Evolutionary conservation across 2,113 vertebrate genomes (phyloP).

Genomic region (Nanorana parkeri): DNA sequence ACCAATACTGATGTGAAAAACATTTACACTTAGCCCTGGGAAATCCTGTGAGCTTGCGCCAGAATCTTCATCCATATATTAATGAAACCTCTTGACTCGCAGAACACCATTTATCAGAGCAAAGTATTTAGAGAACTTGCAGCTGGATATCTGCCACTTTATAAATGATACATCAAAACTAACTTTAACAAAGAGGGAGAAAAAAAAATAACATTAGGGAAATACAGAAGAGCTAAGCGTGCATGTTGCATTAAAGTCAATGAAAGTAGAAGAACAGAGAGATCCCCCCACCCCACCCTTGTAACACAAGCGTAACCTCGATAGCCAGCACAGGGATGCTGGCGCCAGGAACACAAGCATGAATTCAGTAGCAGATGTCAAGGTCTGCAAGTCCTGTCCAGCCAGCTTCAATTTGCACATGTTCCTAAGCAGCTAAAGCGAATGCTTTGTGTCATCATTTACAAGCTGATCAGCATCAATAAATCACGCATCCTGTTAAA

Average conservation of each 20-base stretch:
- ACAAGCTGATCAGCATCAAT: conserved; percentile 82
- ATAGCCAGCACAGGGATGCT: conserved; percentile 43
- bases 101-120: conserved; percentile 69
- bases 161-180: conserved; percentile 62
- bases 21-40: conserved; percentile 65
- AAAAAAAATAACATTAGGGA: conserved; percentile 37
- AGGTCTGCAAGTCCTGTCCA: conserved; percentile 74
- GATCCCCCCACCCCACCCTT: background rate
- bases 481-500: conserved; percentile 93
- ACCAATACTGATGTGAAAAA: conserved; percentile 61
- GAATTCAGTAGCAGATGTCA: conserved; percentile 74
- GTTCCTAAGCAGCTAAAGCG: conserved; percentile 71
- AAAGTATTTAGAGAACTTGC: conserved; percentile 67
- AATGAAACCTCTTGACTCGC: conserved; percentile 68
- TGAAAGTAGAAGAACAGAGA: conserved; percentile 38
- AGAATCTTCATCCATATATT: conserved; percentile 68
- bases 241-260: conserved; percentile 16
- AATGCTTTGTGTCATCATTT: conserved; percentile 80
- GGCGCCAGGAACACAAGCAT: conserved; percentile 58
- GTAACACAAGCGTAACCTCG: conserved; percentile 45
- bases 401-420: conserved; percentile 76
- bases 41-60: conserved; percentile 62
- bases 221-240: conserved; percentile 34
- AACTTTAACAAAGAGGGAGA: conserved; percentile 54
- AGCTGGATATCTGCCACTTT: conserved; percentile 68